Evolutionary conservation across 2,113 vertebrate species (phyloP).

Genomic region (Tragelaphus buxtoni): DNA sequence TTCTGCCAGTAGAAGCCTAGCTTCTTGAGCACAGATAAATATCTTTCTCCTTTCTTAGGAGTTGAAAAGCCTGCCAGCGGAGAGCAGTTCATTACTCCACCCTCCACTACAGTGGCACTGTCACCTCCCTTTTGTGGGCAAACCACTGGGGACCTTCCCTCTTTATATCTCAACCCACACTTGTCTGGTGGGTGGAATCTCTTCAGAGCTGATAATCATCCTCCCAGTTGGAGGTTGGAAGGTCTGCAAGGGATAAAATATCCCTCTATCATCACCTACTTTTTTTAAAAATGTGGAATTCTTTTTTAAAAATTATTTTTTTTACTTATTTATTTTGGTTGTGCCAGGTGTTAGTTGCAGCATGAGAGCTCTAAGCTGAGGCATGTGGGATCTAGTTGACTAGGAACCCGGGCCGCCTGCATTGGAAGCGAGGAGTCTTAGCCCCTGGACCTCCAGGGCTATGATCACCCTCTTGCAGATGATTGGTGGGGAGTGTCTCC

Average conservation of each 20-base stretch:
- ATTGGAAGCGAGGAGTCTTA: neutral
- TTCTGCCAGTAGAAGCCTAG: neutral
- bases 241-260: neutral
- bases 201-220: neutral
- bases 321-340: neutral
- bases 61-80: neutral
- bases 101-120: neutral
- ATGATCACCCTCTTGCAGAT: neutral
- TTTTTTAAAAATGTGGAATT: neutral
- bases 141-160: neutral
- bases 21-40: neutral
- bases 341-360: neutral
- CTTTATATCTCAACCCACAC: neutral
- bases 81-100: neutral
- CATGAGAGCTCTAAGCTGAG: neutral
- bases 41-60: neutral
- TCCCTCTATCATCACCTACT: neutral
- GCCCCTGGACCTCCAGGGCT: neutral
- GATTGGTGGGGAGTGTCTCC: neutral
- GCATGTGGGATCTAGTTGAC: neutral
- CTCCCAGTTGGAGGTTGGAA: neutral
- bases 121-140: neutral
- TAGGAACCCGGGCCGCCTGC: neutral
- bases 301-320: neutral
- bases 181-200: neutral